Evolutionary conservation across 1,140 invertebrate genomes (phyloP), one percentile per base, ranked within the genome.

Genomic region (Ctenoplectra terminalis): DNA sequence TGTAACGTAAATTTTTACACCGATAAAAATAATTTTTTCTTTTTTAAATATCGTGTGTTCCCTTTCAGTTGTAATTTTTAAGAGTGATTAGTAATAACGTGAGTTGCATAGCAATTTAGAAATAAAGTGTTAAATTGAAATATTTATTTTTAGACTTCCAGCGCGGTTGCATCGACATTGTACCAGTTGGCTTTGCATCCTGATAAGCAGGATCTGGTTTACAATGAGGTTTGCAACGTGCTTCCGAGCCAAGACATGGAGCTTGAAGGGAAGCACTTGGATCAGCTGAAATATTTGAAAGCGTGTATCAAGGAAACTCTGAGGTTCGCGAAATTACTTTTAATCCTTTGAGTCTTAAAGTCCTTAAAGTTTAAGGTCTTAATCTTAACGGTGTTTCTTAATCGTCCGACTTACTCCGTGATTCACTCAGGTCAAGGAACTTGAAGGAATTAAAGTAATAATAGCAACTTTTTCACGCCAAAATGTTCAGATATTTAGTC

Each of bases 261-360:
- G 63, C 92, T 98, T 29, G 96, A 96, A 80, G 93, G 95, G 60
- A 93, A 95, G 77, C 95, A 95, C 77, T 93, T 98, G 48, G 96
- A 97, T 70, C 95, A 95, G 83, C 93, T 98, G 88, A 95, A 95
- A 20, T 98, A 98, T 90, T 93, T 98, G 43, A 97, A 97, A 92
- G 97, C 98, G 7, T 98, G 97, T 90, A 96, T 99, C 15, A 98
- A 98, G 91, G 98, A 99, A 95, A 96, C 97, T 6, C 95, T 98
- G 84, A 95, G 97, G 97, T 98, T 82, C 0, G 37, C 0, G 2
- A 9, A 5, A 63, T 56, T 29, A 26, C 1, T 20, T 7, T 66
- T 29, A 43, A 52, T 29, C 5, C 11, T 29, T 46, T 23, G n/a
- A n/a, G n/a, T n/a, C n/a, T n/a, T n/a, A n/a, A n/a, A n/a, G n/a